Evolutionary conservation across 1,140 invertebrate genomes (phyloP), one percentile per base, ranked within the genome.

Genomic region (Macrosteles quadrilineatus): DNA sequence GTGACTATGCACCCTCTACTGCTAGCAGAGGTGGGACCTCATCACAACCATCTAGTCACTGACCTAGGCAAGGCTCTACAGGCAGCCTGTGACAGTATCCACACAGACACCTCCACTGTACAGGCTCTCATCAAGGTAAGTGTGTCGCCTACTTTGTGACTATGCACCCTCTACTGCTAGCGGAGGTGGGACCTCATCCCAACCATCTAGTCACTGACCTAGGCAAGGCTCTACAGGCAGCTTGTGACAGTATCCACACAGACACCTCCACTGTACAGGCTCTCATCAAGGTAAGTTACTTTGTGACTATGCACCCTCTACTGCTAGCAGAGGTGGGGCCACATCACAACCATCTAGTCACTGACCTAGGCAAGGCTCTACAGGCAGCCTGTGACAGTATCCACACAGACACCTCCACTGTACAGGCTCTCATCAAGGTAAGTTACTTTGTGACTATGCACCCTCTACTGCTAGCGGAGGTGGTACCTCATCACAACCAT

Each of bases 1-100:
- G 87, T 91, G 75, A 91, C 87, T 9, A 88, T 97, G 81, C 94
- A 92, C 80, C 88, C 87, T 0, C 86, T 93, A 0, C 83, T 96
- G 27, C 82, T 95, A 67, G 84, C 82, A 36, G 71, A 85, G 71
- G 81, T 86, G 50, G 81, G 81, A 69, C 72, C 85, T 1, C 87
- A 92, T 79, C 88, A 90, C 73, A 85, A 85, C 0, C 79, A 83
- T 30, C 79, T 91, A 57, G 79, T 92, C 53, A 80, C 82, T 30
- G 90, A 92, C 79, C 83, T 86, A 57, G 85, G 86, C 1, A 86
- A 86, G 75, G 83, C 86, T 21, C 80, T 91, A 1, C 79, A 83
- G 1, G 86, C 87, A 67, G 87, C 88, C 36, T 88, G 87, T 78
- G 90, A 94, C 75, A 87, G 87, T 45, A 85, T 94, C 55, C 79